Conservation (phyloP, 2,113 vertebrate genomes). For the Pleuronectes platessa region DNA sequence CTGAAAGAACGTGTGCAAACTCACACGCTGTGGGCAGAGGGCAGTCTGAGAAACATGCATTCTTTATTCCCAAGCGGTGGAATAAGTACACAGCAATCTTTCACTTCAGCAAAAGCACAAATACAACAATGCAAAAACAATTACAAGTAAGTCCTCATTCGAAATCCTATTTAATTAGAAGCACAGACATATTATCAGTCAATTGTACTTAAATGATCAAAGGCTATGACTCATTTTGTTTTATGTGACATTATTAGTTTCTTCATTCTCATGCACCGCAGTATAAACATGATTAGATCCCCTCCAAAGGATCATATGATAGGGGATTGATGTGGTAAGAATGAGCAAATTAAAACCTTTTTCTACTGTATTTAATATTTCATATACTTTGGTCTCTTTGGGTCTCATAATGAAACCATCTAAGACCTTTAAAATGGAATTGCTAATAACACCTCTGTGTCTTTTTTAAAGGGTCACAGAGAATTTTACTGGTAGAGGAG, state of each 20-base stretch:
- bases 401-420: neutral
- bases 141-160: too few species aligned
- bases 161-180: too few species aligned
- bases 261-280: neutral
- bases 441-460: too few species aligned
- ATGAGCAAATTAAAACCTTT: too few species aligned
- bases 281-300: neutral
- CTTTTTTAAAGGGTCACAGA: neutral
- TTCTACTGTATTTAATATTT: neutral
- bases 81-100: neutral
- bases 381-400: neutral
- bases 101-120: neutral
- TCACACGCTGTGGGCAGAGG: constrained; percentile 68
- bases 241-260: neutral
- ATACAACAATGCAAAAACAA: too few species aligned
- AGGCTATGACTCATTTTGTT: neutral
- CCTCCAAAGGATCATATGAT: neutral
- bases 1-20: constrained; percentile 81
- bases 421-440: neutral
- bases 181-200: too few species aligned
- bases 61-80: neutral
- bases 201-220: neutral
- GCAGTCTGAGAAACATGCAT: constrained; percentile 41
- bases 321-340: too few species aligned
- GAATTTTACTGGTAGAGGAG: neutral